Conservation (phyloP, 2,888 invertebrate genomes). For the Anticlea derivata region DNA sequence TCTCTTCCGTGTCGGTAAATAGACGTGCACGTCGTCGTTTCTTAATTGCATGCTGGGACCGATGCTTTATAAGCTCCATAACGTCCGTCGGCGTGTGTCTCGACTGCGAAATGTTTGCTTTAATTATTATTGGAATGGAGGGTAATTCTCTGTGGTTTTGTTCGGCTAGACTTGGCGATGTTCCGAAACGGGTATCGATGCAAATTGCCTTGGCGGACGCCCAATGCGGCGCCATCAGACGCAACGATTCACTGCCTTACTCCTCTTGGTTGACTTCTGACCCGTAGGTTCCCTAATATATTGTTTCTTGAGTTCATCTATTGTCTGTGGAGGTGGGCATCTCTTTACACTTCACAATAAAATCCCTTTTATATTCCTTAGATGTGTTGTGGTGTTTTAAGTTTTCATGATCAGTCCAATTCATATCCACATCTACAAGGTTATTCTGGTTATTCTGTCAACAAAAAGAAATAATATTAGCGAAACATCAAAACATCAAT, state of each 20-base stretch:
- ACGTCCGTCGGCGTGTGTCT: conserved; percentile 76
- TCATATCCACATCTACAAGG: too few relatives aligned
- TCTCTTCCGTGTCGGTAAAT: conserved; percentile 82
- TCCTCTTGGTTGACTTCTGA: conserved; percentile 63
- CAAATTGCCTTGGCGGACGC: conserved; percentile 83
- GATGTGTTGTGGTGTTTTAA: too few relatives aligned
- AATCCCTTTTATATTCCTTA: too few relatives aligned
- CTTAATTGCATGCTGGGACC: conserved; percentile 79
- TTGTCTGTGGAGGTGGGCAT: too few relatives aligned
- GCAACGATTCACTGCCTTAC: conserved; percentile 45
- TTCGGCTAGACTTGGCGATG: conserved; percentile 84
- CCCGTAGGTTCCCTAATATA: conserved; percentile 36
- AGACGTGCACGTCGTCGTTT: conserved; percentile 77
- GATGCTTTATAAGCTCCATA: conserved; percentile 83
- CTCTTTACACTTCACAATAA: too few relatives aligned
- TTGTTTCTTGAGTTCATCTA: too few relatives aligned
- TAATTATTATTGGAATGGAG: conserved; percentile 84
- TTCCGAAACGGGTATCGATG: conserved; percentile 84
- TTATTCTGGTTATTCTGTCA: too few relatives aligned
- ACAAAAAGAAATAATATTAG: too few relatives aligned
- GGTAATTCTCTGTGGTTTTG: conserved; percentile 83
- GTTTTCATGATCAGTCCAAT: too few relatives aligned
- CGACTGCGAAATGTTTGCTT: conserved; percentile 81
- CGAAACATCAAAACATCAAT: too few relatives aligned
- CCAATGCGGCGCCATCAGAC: conserved; percentile 78